Evolutionary conservation across 2,113 vertebrate genomes (phyloP), one percentile per base, ranked within the genome.

Genomic region (Azemiops feae): DNA sequence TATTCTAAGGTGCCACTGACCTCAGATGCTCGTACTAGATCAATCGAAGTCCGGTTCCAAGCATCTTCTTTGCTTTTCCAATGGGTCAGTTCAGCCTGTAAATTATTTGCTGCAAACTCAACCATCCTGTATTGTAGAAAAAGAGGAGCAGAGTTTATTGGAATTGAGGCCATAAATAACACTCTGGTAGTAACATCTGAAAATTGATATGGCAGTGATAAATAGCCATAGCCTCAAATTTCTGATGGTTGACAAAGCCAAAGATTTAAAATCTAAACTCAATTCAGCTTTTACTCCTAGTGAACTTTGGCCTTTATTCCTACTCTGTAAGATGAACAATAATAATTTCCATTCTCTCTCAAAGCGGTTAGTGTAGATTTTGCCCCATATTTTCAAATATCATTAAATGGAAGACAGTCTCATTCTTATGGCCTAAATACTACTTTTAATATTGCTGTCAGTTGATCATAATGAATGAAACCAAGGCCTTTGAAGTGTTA

Each of bases 11-110:
- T 1, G 1, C 23, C 52, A 92, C 98, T 97, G 94, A 99, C 99
- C 96, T 99, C 98, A 27, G 98, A 99, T 34, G 99, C 99, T 95
- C 98, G 97, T 94, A 99, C 98, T n/a, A 99, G 98, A 92, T 99
- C 99, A 16, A 99, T 98, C 0, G 99, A 98, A 25, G 98, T 99
- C 93, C 97, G 98, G 97, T 99, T 99, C 99, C 99, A 99, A 0
- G 99, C 99, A 1, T 99, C 98, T 91, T 99, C 99, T 92, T 98
- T 98, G 96, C 97, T 98, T 93, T 95, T 98, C 25, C 98, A 97
- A 93, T 90, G 97, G 93, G 97, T 98, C 92, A 98, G 93, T 96
- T 99, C 99, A 86, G 97, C 85, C 95, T 99, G 98, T 88, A 99
- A 98, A 94, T 98, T 99, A 96, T 98, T 98, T 0, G 98, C 98